Evolutionary conservation across 2,113 vertebrate genomes (phyloP), one percentile per base, ranked within the genome.

Genomic region (Formicarius rufipectus): DNA sequence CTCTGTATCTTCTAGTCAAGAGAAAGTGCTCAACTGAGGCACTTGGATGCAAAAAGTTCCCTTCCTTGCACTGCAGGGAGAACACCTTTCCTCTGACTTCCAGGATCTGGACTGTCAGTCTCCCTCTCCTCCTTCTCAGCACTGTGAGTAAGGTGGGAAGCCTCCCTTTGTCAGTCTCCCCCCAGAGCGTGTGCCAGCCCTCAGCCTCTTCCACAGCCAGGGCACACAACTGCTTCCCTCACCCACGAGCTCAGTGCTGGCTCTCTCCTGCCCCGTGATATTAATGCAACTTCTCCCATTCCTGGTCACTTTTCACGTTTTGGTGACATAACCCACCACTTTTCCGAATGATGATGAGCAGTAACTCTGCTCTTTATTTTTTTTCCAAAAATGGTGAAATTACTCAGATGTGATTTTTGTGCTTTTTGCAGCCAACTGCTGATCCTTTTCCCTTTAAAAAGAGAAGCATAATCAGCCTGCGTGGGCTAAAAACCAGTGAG

Each of bases 1-100:
- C 24, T 95, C 30, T 47, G 8, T 9, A 27, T 37, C 14, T 76
- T 42, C 35, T 28, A 69, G 28, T 42, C 22, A 35, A 75, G 31
- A 8, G 23, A 66, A 74, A 50, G 20, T 0, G 3, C 10, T 4
- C 0, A 63, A 35, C 18, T 4, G 6, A 16, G 35, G 13, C 33
- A 44, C 37, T 81, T 3, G 8, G n/a, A 35, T 59, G 62, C 31
- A 75, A 44, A 64, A 77, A 33, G 8, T 31, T 84, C 49, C 60
- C 22, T 88, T 82, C 50, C 10, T 35, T 63, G 24, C 28, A 16
- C 22, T 69, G 42, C 28, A 76, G 39, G 55, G 49, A 93, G 62
- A 77, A 56, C 6, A 31, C 3, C 2, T 7, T 31, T 39, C 30
- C 25, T 4, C 23, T 63, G 53, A 23, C 18, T 75, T 52, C 44